Evolutionary conservation across 2,797 vertebrate species (phyloP), one percentile per base, ranked within the genome.

Genomic region (Knipowitschia caucasica): DNA sequence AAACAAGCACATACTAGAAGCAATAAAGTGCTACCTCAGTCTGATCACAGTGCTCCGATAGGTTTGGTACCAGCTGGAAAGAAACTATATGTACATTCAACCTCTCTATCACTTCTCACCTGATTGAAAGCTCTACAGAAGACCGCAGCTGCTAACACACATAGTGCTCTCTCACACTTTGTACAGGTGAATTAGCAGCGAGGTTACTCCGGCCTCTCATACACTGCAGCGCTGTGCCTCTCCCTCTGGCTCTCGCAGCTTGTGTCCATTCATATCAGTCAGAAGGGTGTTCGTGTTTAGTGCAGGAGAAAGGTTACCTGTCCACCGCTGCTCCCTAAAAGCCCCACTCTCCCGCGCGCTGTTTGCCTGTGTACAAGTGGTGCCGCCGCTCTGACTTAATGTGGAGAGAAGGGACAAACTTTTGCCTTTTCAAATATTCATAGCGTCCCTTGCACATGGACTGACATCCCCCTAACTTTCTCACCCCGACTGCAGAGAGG

Each of bases 361-460:
- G 52, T 68, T 71, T 69, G 60, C 59, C 63, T 67, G 59, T 49
- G 62, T 53, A 63, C 47, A 61, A 66, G 52, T 31, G 55, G 56
- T 44, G 60, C 15, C 35, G 15, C 15, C 35, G 15, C 34, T 20
- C 64, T 81, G 77, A 83, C 63, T 38, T 84, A 82, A 89, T 86
- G 78, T 64, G 72, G 72, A 71, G 79, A 84, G 81, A 88, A 70
- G 57, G 77, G 65, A 68, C 62, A 4, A 73, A 77, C 55, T 71
- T 72, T 51, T 61, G 23, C 31, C 25, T 30, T 70, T 43, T 90
- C 52, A 88, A 89, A 88, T 82, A 90, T 87, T 88, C 50, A 89
- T 81, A 51, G 59, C n/a, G n/a, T 44, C 50, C 6, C 58, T 50
- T 67, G 56, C 55, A 25, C 54, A 17, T 50, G 54, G 70, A 71